phyloP scores from a whole-genome alignment of 2,888 invertebrate genomes.

The Muscina levida region DNA sequence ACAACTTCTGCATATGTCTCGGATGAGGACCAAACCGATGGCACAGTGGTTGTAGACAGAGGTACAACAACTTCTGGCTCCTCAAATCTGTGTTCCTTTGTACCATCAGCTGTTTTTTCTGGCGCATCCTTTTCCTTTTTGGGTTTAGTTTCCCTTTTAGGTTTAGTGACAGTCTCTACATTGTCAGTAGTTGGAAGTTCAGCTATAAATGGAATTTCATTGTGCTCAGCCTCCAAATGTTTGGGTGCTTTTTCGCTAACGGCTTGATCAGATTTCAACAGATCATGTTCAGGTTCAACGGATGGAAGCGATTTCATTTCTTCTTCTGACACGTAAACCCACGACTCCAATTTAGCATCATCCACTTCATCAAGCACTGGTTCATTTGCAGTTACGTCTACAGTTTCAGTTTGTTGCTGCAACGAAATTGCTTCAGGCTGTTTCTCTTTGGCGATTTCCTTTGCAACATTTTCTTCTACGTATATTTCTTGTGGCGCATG shows the following conservation, averaged over 20 bases:
- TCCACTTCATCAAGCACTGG: background rate
- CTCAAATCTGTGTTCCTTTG: background rate
- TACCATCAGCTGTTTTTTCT: background rate
- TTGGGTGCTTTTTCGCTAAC: no score
- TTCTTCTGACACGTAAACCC: slow-evolving; percentile 26
- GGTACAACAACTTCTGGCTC: slow-evolving; percentile 33
- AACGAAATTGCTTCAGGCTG: background rate
- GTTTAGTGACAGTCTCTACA: no score
- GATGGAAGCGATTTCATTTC: slow-evolving; percentile 38
- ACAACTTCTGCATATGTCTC: slow-evolving; percentile 79
- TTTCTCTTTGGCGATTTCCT: background rate
- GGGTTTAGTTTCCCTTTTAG: slow-evolving; percentile 6
- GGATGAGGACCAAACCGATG: slow-evolving; percentile 73
- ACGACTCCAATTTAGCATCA: background rate
- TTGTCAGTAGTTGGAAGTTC: no score
- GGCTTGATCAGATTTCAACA: no score
- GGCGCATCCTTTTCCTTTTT: background rate
- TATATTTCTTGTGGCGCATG: background rate
- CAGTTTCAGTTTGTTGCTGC: background rate
- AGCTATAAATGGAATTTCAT: no score
- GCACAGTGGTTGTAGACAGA: slow-evolving; percentile 40
- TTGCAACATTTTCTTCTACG: background rate
- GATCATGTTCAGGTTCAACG: background rate
- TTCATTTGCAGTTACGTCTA: background rate
- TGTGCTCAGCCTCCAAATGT: no score